A percentile compares a stretch with the other conserved stretches of the same genome.
These are phyloP conservation scores for Drosophila jambulina DNA, from an alignment of 1,140 invertebrate species.

Conservation along the genomic window DNA sequence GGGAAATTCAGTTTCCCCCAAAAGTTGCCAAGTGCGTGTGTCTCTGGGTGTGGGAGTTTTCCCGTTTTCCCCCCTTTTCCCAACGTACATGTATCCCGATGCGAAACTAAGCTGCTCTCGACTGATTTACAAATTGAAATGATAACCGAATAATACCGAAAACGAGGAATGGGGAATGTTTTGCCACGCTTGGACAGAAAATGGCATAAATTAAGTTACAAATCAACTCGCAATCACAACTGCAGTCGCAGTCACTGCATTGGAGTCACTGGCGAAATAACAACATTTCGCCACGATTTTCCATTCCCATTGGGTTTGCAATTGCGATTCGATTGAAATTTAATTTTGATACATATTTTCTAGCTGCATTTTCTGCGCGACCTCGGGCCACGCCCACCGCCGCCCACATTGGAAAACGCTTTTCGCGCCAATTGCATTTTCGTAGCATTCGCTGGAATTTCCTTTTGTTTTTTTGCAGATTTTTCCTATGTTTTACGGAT, in stretches of 20 bases:
- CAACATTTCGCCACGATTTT: slow-evolving; percentile 39
- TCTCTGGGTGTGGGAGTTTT: background rate
- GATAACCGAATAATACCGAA: slow-evolving; percentile 29
- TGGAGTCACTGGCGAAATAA: slow-evolving; percentile 23
- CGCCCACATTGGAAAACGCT: slow-evolving; percentile 29
- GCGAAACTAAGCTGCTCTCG: slow-evolving; percentile 57
- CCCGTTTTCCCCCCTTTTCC: background rate
- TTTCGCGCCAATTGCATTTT: slow-evolving; percentile 48
- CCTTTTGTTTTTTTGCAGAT: slow-evolving; percentile 20
- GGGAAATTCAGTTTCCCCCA: slow-evolving; percentile 35
- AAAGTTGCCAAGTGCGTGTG: slow-evolving; percentile 8
- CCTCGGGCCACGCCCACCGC: background rate
- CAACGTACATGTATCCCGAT: slow-evolving; percentile 4
- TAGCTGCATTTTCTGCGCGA: slow-evolving; percentile 17
- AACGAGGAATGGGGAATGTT: slow-evolving; percentile 19
- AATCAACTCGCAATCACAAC: slow-evolving; percentile 38
- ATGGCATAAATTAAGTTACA: slow-evolving; percentile 69
- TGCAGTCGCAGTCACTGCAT: slow-evolving; percentile 24
- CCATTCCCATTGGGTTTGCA: slow-evolving; percentile 16
- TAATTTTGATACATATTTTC: slow-evolving; percentile 75
- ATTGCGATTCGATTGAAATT: slow-evolving; percentile 61
- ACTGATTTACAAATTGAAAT: slow-evolving; percentile 56
- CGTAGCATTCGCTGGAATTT: slow-evolving; percentile 43
- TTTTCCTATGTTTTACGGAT: slow-evolving; percentile 17
- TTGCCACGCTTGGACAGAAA: slow-evolving; percentile 22